Percentiles rank a stretch among this genome's conserved stretches.
These are phyloP conservation scores for Microcebus jonahi DNA, from an alignment of 2,113 vertebrate species.

Conservation along the genomic window DNA sequence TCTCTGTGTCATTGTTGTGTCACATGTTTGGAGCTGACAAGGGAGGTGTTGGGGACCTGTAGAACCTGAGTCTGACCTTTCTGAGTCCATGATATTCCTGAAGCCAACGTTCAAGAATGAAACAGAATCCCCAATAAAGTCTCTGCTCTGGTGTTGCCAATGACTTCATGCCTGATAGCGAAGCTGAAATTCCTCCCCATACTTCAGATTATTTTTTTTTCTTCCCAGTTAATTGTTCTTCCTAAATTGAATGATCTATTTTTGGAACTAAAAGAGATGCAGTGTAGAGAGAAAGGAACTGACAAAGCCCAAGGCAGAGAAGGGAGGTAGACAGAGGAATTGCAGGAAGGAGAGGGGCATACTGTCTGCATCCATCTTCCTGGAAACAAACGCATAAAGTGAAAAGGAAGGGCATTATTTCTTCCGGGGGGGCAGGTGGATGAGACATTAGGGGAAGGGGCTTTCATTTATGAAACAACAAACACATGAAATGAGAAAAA, in stretches of 20 bases:
- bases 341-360: not conserved
- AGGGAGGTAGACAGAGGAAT: slow-evolving; percentile 9
- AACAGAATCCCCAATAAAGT: not conserved
- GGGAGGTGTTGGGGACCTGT: not conserved
- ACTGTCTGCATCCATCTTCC: not conserved
- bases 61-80: not conserved
- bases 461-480: not conserved
- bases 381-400: not conserved
- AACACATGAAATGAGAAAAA: not conserved
- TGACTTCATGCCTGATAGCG: slow-evolving; percentile 29
- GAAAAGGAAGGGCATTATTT: not conserved
- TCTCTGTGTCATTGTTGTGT: not conserved
- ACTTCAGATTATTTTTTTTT: slow-evolving; percentile 60
- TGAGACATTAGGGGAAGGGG: not conserved
- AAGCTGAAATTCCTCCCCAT: slow-evolving; percentile 45
- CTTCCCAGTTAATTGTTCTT: slow-evolving; percentile 75
- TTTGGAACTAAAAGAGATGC: slow-evolving; percentile 74
- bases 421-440: too few species aligned
- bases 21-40: not conserved
- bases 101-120: not conserved
- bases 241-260: slow-evolving; percentile 76
- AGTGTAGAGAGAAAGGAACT: slow-evolving; percentile 59
- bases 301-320: slow-evolving; percentile 55
- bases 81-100: not conserved
- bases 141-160: not conserved